A percentile compares a stretch with the other conserved stretches of the same genome.
phyloP scores from a whole-genome alignment of 2,888 invertebrate genomes.

The Cryptophagus acutangulus region DNA sequence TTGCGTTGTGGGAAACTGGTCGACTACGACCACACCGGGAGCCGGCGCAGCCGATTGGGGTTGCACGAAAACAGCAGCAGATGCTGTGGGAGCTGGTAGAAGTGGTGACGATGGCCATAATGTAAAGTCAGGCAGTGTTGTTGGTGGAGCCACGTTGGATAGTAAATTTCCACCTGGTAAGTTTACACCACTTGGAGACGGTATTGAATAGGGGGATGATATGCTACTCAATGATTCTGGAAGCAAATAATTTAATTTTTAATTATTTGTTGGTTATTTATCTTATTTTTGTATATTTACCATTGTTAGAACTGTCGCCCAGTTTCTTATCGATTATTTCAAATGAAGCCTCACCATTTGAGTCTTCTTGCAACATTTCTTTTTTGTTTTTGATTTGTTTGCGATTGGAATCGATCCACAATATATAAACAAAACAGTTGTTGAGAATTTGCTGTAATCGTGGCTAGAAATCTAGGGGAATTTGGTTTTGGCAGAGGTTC shows the following conservation, averaged over 20 bases:
- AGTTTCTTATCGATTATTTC: slow-evolving; percentile 47
- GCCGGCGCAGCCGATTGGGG: slow-evolving; percentile 12
- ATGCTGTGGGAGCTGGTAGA: slow-evolving; percentile 14
- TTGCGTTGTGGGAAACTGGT: slow-evolving; percentile 42
- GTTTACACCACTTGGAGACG: slow-evolving; percentile 47
- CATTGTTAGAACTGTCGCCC: slow-evolving; percentile 28
- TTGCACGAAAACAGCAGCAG: slow-evolving; percentile 13
- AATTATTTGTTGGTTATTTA: slow-evolving; percentile 1
- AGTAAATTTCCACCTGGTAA: slow-evolving; percentile 55
- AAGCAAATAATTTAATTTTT: slow-evolving; percentile 17
- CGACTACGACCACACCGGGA: slow-evolving; percentile 15
- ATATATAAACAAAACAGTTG: too few relatives aligned
- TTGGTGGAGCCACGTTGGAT: slow-evolving; percentile 65
- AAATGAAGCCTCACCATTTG: slow-evolving; percentile 47
- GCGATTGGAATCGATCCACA: too few relatives aligned
- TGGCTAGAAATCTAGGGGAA: too few relatives aligned
- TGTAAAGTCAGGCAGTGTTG: slow-evolving; percentile 62
- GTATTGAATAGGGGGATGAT: slow-evolving; percentile 45
- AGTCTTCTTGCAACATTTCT: slow-evolving; percentile 42
- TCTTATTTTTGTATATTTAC: slow-evolving; percentile 36
- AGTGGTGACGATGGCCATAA: slow-evolving; percentile 43
- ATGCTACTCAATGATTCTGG: slow-evolving; percentile 46
- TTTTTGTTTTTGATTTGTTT: neutral
- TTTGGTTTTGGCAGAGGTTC: too few relatives aligned
- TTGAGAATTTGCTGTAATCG: too few relatives aligned